Evolutionary conservation across 2,888 invertebrate species (phyloP).

Genomic region (Hermaeophaga mercurialis): DNA sequence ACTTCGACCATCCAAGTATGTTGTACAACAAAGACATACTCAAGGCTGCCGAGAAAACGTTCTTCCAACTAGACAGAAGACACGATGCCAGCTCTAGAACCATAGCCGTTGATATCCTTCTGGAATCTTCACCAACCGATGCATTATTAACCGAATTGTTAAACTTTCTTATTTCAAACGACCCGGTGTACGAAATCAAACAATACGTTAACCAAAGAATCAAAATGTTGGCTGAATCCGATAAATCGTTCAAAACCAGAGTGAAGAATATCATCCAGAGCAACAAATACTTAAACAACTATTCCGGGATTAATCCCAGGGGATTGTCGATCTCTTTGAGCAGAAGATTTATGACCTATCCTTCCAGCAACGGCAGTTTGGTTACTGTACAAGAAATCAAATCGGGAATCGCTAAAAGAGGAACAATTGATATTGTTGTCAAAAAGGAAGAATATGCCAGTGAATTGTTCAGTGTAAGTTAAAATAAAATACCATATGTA

Average conservation of each 20-base stretch:
- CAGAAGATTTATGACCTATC: slow-evolving; percentile 64
- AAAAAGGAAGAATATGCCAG: slow-evolving; percentile 61
- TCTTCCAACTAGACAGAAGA: slow-evolving; percentile 63
- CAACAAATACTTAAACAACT: slow-evolving; percentile 66
- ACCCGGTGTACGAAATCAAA: slow-evolving; percentile 67
- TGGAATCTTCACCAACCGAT: slow-evolving; percentile 64
- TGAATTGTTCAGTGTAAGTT: slow-evolving; percentile 71
- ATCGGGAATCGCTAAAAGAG: slow-evolving; percentile 76
- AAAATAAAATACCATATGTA: no score
- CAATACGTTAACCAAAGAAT: slow-evolving; percentile 69
- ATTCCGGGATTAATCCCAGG: slow-evolving; percentile 69
- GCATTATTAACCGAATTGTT: slow-evolving; percentile 62
- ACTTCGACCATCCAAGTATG: no score
- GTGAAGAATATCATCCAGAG: slow-evolving; percentile 55
- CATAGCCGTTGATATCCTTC: slow-evolving; percentile 71
- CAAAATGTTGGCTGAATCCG: slow-evolving; percentile 63
- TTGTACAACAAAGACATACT: slow-evolving; percentile 57
- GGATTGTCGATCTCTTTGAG: slow-evolving; percentile 77
- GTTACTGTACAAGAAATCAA: slow-evolving; percentile 76
- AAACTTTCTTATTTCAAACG: slow-evolving; percentile 54
- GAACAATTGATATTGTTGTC: slow-evolving; percentile 73
- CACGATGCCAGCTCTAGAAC: slow-evolving; percentile 74
- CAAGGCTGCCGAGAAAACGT: slow-evolving; percentile 61
- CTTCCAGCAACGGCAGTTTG: slow-evolving; percentile 69
- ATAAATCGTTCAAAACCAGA: slow-evolving; percentile 56